Conservation (phyloP, 2,113 vertebrate species). For the Ellobius talpinus region DNA sequence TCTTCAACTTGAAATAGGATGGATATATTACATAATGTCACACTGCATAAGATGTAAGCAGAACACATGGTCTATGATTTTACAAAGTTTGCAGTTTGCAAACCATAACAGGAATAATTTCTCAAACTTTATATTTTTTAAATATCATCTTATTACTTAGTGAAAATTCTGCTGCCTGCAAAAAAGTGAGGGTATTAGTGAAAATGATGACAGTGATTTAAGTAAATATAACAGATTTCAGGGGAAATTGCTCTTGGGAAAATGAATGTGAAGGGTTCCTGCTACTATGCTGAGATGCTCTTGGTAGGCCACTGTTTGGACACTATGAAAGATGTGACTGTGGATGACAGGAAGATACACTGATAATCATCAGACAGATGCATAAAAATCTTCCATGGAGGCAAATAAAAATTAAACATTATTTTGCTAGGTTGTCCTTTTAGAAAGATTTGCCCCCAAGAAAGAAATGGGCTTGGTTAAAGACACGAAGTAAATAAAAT, state of each 20-base stretch:
- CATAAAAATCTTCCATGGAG: background rate
- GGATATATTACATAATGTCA: background rate
- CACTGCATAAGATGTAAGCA: background rate
- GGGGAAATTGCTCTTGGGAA: background rate
- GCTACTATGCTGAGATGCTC: background rate
- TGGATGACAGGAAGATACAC: background rate
- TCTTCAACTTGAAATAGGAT: background rate
- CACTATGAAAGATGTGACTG: background rate
- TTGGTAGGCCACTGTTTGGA: background rate
- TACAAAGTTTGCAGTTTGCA: background rate
- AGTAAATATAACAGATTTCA: background rate
- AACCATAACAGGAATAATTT: background rate
- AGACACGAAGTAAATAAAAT: background rate
- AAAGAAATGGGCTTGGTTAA: background rate
- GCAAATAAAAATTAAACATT: conserved; percentile 32
- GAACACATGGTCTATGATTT: background rate
- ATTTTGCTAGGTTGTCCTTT: background rate
- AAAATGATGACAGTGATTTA: background rate
- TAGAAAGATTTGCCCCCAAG: background rate
- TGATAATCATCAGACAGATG: background rate
- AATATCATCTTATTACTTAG: background rate
- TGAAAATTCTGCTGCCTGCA: background rate
- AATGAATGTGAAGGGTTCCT: background rate
- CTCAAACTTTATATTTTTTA: background rate
- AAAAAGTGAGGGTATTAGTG: background rate